Conservation (phyloP, 1,140 invertebrate genomes). For the Calycopis cecrops region DNA sequence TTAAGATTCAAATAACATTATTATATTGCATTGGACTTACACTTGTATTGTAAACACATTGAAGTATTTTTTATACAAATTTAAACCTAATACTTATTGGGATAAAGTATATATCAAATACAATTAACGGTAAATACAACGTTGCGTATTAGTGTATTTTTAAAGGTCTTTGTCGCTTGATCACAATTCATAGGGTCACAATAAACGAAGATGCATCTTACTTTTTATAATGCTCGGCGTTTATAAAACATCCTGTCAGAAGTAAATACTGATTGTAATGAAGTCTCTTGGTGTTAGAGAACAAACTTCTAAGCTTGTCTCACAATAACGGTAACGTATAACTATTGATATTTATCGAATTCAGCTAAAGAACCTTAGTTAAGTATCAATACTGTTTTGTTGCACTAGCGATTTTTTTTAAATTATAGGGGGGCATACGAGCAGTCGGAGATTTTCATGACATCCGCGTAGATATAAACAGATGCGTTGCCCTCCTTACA, state of each 20-base stretch:
- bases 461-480: too few species aligned
- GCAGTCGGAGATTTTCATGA: too few species aligned
- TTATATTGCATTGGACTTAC: slow-evolving; percentile 43
- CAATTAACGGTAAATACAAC: slow-evolving; percentile 20
- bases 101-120: slow-evolving; percentile 18
- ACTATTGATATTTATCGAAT: too few species aligned
- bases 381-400: too few species aligned
- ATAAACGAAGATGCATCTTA: slow-evolving; percentile 44
- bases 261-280: slow-evolving; percentile 28
- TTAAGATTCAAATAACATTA: slow-evolving; percentile 64
- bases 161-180: slow-evolving; percentile 61
- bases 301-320: slow-evolving; percentile 4
- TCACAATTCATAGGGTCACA: slow-evolving; percentile 51
- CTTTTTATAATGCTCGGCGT: slow-evolving; percentile 33
- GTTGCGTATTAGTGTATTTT: slow-evolving; percentile 58
- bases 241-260: slow-evolving; percentile 38
- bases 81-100: slow-evolving; percentile 18
- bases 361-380: too few species aligned
- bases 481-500: too few species aligned
- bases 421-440: too few species aligned
- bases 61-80: slow-evolving; percentile 19
- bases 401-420: too few species aligned
- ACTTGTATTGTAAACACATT: slow-evolving; percentile 14
- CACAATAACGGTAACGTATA: neutral
- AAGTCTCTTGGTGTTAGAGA: slow-evolving; percentile 16